A percentile compares a stretch with the other conserved stretches of the same genome.
Conservation (phyloP, 2,113 vertebrate genomes). For the Catharus bicknelli region DNA sequence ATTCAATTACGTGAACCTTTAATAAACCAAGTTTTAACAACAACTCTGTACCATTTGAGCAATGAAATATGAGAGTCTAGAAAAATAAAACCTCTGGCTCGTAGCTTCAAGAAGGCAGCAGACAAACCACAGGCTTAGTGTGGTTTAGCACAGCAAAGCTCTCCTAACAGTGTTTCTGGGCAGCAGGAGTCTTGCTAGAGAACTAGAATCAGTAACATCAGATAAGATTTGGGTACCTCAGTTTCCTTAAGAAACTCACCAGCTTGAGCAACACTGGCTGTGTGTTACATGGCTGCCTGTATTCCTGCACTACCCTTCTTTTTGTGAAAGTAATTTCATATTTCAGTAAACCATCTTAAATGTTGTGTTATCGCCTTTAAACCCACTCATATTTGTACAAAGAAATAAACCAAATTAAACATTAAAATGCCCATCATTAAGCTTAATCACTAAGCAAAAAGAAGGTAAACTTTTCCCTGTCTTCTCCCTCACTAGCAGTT, state of each 20-base stretch:
- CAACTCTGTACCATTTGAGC: not conserved
- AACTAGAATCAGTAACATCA: not conserved
- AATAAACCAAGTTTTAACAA: not conserved
- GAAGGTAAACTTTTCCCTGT: not conserved
- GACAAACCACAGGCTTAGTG: not conserved
- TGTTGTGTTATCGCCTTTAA: not conserved
- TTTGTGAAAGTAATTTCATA: not conserved
- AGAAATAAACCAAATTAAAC: not conserved
- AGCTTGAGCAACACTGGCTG: not conserved
- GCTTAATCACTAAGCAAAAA: not conserved
- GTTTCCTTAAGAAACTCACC: not conserved
- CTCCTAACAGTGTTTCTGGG: not conserved
- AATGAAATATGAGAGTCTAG: not conserved
- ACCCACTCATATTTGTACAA: not conserved
- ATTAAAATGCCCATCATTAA: not conserved
- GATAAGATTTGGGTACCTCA: not conserved
- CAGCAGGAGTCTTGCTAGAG: not conserved
- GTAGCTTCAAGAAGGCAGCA: not conserved
- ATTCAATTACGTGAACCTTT: not conserved
- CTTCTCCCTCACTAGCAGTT: not conserved
- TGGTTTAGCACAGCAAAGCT: not conserved
- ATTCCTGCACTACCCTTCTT: not conserved
- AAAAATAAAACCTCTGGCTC: not conserved
- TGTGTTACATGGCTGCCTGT: rapidly evolving
- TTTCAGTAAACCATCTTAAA: not conserved